Evolutionary conservation across 2,797 vertebrate species (phyloP).

Genomic region (Podarcis lilfordi): DNA sequence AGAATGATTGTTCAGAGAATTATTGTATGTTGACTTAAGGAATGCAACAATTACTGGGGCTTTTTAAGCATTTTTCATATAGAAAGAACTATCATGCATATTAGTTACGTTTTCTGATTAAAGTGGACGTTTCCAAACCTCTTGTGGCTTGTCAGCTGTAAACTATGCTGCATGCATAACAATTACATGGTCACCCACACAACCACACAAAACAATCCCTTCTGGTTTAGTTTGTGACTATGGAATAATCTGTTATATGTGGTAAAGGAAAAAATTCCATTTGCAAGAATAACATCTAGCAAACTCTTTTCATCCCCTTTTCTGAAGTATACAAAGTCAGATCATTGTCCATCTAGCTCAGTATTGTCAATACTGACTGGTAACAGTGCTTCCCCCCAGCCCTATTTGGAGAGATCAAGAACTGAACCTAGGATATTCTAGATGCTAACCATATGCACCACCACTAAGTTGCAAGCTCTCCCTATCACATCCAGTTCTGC

Average conservation of each 20-base stretch:
- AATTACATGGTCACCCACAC: conserved; percentile 15
- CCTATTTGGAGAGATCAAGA: not conserved
- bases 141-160: conserved; percentile 43
- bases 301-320: not conserved
- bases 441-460: not conserved
- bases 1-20: not conserved
- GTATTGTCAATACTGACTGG: not conserved
- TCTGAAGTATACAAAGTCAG: not conserved
- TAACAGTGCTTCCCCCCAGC: not conserved
- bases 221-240: not conserved
- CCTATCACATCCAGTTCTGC: not conserved
- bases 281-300: not conserved
- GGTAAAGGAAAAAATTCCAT: conserved; percentile 24
- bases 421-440: not conserved
- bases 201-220: conserved; percentile 1
- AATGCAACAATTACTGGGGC: conserved; percentile 6
- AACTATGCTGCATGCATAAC: not conserved
- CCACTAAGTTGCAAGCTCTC: not conserved
- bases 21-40: not conserved
- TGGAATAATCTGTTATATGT: conserved; percentile 8
- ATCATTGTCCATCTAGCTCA: not conserved
- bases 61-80: conserved; percentile 27
- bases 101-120: conserved; percentile 21
- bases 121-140: conserved; percentile 34
- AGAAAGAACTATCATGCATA: conserved; percentile 6